These are phyloP conservation scores for Conomelus anceps DNA, from an alignment of 2,888 invertebrate genomes.

Conservation along the genomic window DNA sequence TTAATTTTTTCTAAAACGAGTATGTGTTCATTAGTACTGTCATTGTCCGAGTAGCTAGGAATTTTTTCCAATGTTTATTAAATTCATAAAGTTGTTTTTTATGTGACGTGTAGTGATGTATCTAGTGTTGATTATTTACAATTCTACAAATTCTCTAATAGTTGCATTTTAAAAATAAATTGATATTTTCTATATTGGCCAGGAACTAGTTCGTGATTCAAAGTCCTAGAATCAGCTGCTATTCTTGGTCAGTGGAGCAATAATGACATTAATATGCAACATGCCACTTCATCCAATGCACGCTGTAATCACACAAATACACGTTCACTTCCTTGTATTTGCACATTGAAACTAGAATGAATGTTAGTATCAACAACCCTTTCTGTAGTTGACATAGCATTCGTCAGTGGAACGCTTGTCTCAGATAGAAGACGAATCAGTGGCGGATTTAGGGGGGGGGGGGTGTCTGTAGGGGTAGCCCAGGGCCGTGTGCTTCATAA, in stretches of 20 bases:
- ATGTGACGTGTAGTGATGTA: neutral
- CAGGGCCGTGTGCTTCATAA: too few species aligned
- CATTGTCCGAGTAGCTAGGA: too few species aligned
- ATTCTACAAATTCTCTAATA: neutral
- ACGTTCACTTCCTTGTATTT: conserved; percentile 2
- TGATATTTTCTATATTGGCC: neutral
- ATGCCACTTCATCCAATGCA: neutral
- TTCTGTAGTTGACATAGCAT: neutral
- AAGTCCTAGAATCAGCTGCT: conserved; percentile 3
- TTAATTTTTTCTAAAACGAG: too few species aligned
- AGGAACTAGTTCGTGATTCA: neutral
- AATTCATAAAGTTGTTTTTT: neutral
- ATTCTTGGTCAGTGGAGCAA: conserved; percentile 1
- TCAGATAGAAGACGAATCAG: neutral
- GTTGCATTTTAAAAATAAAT: neutral
- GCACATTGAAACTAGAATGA: conserved; percentile 1
- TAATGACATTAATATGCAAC: neutral
- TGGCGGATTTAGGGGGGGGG: too few species aligned
- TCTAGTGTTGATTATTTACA: neutral
- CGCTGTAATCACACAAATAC: neutral
- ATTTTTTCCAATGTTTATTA: too few species aligned
- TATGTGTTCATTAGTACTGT: too few species aligned
- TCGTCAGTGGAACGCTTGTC: neutral
- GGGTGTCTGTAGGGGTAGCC: too few species aligned
- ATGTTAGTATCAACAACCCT: neutral